These are phyloP conservation scores for Stomatorhinus walkeri DNA, from an alignment of 2,797 vertebrate genomes.

Conservation along the genomic window DNA sequence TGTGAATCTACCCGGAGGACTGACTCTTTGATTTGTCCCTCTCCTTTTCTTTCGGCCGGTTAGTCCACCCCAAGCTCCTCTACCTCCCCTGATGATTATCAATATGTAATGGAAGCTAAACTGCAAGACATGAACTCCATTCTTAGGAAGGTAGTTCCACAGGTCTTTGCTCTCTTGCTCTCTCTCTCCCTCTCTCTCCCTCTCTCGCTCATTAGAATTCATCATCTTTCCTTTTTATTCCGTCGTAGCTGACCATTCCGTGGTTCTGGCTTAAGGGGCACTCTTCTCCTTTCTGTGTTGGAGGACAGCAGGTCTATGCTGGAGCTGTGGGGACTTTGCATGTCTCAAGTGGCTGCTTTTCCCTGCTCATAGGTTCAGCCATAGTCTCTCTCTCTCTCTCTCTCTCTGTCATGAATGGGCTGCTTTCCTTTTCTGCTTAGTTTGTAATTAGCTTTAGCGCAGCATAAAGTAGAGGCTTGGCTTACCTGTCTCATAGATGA, in stretches of 20 bases:
- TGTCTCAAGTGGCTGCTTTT: slow-evolving; percentile 74
- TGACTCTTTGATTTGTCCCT: slow-evolving; percentile 86
- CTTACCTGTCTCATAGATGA: slow-evolving; percentile 70
- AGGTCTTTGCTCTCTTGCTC: slow-evolving; percentile 71
- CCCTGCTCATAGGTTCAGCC: slow-evolving; percentile 63
- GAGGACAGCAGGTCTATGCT: slow-evolving; percentile 67
- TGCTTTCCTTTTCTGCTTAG: slow-evolving; percentile 23
- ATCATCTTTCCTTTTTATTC: slow-evolving; percentile 64
- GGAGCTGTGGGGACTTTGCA: slow-evolving; percentile 73
- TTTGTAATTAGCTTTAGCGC: slow-evolving; percentile 55
- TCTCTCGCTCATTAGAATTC: slow-evolving; percentile 70
- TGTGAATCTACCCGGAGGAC: slow-evolving; percentile 69
- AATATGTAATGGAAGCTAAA: slow-evolving; percentile 98
- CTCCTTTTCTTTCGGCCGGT: slow-evolving; percentile 77
- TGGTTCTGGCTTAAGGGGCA: slow-evolving; percentile 72
- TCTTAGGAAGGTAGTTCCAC: slow-evolving; percentile 95
- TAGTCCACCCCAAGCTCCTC: slow-evolving; percentile 92
- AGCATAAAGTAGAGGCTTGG: slow-evolving; percentile 80
- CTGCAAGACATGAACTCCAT: slow-evolving; percentile 95
- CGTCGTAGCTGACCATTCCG: slow-evolving; percentile 74
- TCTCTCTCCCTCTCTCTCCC: background rate
- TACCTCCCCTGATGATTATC: slow-evolving; percentile 93
- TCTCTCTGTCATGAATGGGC: slow-evolving; percentile 64
- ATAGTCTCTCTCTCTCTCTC: background rate
- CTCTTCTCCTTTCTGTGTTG: slow-evolving; percentile 50